phyloP scores from a whole-genome alignment of 1,140 invertebrate genomes.

The Ooceraea biroi region DNA sequence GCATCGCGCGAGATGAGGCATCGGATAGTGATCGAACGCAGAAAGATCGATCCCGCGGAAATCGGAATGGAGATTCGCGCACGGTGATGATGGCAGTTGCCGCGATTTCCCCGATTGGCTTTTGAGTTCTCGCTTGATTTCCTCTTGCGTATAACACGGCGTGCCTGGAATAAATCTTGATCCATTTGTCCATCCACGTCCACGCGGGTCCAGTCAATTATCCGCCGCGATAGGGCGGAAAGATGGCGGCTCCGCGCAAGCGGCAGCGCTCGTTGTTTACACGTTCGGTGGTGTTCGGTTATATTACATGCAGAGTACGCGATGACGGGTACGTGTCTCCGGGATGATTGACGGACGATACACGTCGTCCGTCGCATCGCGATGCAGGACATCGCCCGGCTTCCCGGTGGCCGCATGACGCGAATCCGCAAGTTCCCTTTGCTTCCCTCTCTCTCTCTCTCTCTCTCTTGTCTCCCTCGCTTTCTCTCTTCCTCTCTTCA shows the following conservation, averaged over 20 bases:
- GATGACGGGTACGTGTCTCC: conserved; percentile 81
- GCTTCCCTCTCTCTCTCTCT: conserved; percentile 14
- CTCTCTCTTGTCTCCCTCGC: conserved; percentile 50
- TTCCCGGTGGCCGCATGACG: conserved; percentile 85
- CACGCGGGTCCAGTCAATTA: conserved; percentile 49
- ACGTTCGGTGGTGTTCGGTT: conserved; percentile 71
- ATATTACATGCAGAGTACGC: conserved; percentile 81
- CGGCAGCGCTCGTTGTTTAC: conserved; percentile 71
- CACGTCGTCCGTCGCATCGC: conserved; percentile 78
- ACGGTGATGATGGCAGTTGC: not conserved
- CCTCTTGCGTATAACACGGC: not conserved
- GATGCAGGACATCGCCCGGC: conserved; percentile 81
- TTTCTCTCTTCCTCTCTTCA: not conserved
- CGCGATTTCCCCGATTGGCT: not conserved
- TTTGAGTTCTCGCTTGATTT: conserved; percentile 15
- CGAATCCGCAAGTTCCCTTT: conserved; percentile 81
- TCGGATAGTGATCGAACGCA: not conserved
- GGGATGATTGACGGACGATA: conserved; percentile 83
- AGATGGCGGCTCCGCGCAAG: conserved; percentile 26
- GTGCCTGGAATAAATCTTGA: conserved; percentile 55
- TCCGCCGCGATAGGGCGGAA: conserved; percentile 42
- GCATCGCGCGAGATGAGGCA: not conserved
- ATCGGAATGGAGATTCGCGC: too few relatives aligned
- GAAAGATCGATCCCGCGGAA: not conserved
- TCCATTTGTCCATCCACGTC: conserved; percentile 56